Percentiles rank a stretch among this genome's conserved stretches.
phyloP scores from a whole-genome alignment of 2,797 vertebrate genomes.

The Erithacus rubecula region DNA sequence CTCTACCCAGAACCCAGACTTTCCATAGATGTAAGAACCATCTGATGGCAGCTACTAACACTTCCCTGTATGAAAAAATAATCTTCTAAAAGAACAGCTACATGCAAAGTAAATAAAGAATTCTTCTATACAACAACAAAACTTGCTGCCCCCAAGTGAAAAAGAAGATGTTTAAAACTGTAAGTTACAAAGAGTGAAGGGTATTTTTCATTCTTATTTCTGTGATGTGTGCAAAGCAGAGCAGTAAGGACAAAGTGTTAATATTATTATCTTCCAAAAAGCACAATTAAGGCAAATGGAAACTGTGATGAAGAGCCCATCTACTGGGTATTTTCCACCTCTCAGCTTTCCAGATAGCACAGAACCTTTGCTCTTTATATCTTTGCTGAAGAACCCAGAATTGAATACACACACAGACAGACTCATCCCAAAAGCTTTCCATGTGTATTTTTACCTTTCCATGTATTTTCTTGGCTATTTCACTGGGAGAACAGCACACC shows the following conservation, averaged over 20 bases:
- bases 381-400: neutral
- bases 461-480: neutral
- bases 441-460: neutral
- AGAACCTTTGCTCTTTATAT: neutral
- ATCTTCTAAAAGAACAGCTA: neutral
- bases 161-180: neutral
- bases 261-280: neutral
- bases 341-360: neutral
- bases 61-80: neutral
- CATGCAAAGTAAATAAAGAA: neutral
- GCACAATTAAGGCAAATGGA: neutral
- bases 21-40: constrained; percentile 6
- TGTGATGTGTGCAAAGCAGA: neutral
- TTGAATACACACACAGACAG: neutral
- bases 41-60: constrained; percentile 18
- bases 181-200: neutral
- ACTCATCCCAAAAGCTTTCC: neutral
- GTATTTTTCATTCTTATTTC: neutral
- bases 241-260: neutral
- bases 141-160: neutral
- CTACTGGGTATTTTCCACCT: neutral
- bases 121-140: neutral
- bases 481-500: neutral
- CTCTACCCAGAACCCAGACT: neutral
- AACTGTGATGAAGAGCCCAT: neutral